Conservation (phyloP, 2,888 invertebrate species). For the Digitonthophagus gazella region DNA sequence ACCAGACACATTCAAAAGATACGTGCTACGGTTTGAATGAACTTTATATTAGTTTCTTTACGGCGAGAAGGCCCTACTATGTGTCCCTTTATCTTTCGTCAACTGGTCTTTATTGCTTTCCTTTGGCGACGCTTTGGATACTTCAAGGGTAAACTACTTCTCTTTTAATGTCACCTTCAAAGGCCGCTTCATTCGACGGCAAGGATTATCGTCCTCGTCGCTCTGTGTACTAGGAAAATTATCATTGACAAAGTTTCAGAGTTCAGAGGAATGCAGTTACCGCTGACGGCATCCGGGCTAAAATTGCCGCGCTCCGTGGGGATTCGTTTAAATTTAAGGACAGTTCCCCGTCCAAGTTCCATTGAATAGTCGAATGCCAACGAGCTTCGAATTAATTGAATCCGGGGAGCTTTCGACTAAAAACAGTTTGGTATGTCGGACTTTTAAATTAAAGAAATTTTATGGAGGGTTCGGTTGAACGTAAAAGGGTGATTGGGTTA, state of each 20-base stretch:
- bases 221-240: slow-evolving; percentile 2
- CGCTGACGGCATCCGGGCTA: background rate
- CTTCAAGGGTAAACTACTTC: slow-evolving; percentile 4
- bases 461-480: background rate
- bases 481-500: background rate
- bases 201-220: background rate
- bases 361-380: background rate
- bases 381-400: background rate
- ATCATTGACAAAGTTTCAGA: slow-evolving; percentile 10
- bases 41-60: background rate
- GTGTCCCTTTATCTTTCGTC: background rate
- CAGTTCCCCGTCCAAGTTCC: background rate
- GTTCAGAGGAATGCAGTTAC: slow-evolving; percentile 2
- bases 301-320: background rate
- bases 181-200: background rate
- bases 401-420: background rate
- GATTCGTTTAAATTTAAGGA: background rate
- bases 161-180: slow-evolving; percentile 6
- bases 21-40: background rate
- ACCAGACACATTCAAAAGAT: background rate
- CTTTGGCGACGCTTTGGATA: background rate
- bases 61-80: background rate
- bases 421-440: background rate
- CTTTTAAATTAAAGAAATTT: background rate
- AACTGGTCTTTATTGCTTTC: slow-evolving; percentile 6